Base-by-base conservation (phyloP, 2,113 vertebrate species). In the Lathamus discolor region DNA sequence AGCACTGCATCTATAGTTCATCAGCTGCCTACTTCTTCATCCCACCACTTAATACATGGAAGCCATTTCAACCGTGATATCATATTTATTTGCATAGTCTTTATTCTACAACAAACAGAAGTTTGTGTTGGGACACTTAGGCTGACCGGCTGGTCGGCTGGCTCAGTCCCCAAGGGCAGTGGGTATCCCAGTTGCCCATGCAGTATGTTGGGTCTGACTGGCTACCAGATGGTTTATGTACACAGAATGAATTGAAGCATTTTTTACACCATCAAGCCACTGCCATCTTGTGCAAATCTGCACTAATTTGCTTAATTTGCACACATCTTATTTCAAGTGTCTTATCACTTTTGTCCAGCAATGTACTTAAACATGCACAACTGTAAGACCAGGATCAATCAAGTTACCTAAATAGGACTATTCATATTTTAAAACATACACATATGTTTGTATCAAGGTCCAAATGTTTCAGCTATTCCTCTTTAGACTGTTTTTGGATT, bases 401-500 rank as follows among this genome's bases (percentile, higher is more conserved):
- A 3, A 79, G 54, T 85, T 84, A 62, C 22, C 23, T 89, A 44
- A 93, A 66, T 75, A 76, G 3, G 24, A 46, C 57, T 84, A 62
- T 81, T 94, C 20, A 37, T 62, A 85, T 79, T 84, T 92, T 92
- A 72, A 92, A 88, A 82, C 41, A 78, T 59, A 51, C 17, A 61
- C 16, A 37, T 83, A 82, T 76, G 35, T 49, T 78, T 91, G 77
- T 91, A 82, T 95, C 77, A 69, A 44, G 5, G 24, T 83, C 24
- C 43, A 75, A 57, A 62, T 78, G 69, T 52, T 84, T 73, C 83
- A 91, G 48, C 31, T 92, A 82, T 57, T 96, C 25, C 23, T 91
- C 37, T 51, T 73, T 17, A 82, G 39, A 76, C 66, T 89, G 48
- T 86, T 93, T 97, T 92, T 84, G 27, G 39, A 52, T 88, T 85